phyloP scores from a whole-genome alignment of 2,797 vertebrate species.

The Paedocypris micromegethes region DNA sequence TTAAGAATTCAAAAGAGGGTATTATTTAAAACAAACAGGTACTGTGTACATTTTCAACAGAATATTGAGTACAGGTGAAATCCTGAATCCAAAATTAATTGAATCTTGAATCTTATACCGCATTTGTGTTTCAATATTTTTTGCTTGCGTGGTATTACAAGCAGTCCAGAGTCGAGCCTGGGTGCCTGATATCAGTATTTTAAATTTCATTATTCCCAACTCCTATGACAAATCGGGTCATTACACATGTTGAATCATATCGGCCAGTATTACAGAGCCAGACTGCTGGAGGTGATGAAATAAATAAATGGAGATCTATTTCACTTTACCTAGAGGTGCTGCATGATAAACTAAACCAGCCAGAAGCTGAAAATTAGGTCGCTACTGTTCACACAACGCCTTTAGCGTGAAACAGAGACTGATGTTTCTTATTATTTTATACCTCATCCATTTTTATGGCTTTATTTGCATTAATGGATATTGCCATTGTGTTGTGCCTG shows the following conservation, averaged over 20 bases:
- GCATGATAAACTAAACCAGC: slow-evolving; percentile 63
- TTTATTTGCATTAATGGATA: too few relatives aligned
- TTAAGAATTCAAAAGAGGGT: too few relatives aligned
- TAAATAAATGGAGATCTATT: slow-evolving; percentile 65
- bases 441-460: too few relatives aligned
- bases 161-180: slow-evolving; percentile 36
- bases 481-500: too few relatives aligned
- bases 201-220: slow-evolving; percentile 60
- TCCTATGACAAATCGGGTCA: slow-evolving; percentile 63
- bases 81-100: not conserved
- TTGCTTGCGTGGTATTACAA: slow-evolving; percentile 9
- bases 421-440: not conserved
- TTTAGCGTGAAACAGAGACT: slow-evolving; percentile 12
- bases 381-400: slow-evolving; percentile 20
- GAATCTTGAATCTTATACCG: slow-evolving; percentile 1
- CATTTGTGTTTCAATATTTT: not conserved
- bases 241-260: slow-evolving; percentile 66
- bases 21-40: too few relatives aligned
- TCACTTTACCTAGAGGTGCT: slow-evolving; percentile 60
- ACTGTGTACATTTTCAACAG: too few relatives aligned
- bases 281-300: slow-evolving; percentile 59
- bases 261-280: slow-evolving; percentile 57
- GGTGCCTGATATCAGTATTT: slow-evolving; percentile 54
- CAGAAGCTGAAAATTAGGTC: slow-evolving; percentile 56
- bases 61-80: too few relatives aligned